Evolutionary conservation across 2,113 vertebrate genomes (phyloP).

Genomic region (Nyctereutes procyonoides): DNA sequence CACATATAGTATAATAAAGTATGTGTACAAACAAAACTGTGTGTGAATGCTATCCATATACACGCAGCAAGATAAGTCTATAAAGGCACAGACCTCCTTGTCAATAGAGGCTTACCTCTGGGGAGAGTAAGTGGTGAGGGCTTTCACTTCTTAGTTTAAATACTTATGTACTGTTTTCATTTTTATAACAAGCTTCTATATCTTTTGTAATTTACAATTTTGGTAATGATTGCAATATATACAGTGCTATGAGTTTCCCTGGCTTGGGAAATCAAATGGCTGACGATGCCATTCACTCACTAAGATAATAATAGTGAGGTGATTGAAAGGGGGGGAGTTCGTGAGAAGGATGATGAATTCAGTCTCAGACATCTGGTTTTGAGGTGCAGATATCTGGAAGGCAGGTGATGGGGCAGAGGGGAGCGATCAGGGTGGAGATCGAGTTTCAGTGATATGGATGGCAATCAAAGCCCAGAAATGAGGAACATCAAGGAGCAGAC

Average conservation of each 20-base stretch:
- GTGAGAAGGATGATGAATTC: constrained; percentile 42
- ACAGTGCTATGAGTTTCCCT: neutral
- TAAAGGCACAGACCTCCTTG: neutral
- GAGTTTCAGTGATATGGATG: neutral
- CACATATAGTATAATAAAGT: neutral
- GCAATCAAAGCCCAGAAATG: neutral
- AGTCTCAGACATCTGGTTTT: neutral
- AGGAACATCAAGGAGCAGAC: neutral
- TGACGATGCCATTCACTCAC: neutral
- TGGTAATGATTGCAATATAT: neutral
- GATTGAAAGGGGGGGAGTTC: neutral
- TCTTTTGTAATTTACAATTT: neutral
- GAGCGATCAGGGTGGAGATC: neutral
- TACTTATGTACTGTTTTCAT: neutral
- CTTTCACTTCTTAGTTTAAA: neutral
- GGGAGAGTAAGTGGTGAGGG: neutral
- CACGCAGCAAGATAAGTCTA: neutral
- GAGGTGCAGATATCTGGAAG: constrained; percentile 7
- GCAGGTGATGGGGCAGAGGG: neutral
- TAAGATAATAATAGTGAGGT: neutral
- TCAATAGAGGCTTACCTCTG: neutral
- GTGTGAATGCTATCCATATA: neutral
- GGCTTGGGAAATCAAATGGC: neutral
- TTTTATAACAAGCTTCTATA: neutral
- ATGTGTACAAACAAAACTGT: neutral